Conservation (phyloP, 2,113 vertebrate species). For the Climacteris rufus region DNA sequence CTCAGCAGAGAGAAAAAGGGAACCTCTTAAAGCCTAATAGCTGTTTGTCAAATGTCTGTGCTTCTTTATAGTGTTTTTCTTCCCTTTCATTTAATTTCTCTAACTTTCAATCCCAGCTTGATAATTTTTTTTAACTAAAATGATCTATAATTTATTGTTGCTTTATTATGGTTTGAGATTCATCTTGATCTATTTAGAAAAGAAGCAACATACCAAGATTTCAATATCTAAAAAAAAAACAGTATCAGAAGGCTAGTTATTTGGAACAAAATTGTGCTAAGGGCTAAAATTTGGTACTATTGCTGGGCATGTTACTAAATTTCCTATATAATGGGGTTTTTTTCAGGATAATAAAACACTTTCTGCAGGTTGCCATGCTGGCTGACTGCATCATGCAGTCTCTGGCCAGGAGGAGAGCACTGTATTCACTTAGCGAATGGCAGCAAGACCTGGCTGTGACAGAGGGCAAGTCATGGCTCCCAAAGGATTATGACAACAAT, state of each 20-base stretch:
- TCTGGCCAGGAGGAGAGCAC: neutral
- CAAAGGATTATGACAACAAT: neutral
- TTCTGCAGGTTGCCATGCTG: neutral
- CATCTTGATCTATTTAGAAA: neutral
- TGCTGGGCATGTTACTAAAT: neutral
- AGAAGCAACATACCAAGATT: neutral
- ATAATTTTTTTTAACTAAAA: neutral
- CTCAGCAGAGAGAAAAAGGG: neutral
- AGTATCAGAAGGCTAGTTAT: neutral
- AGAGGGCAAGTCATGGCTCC: neutral
- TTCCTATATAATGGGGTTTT: neutral
- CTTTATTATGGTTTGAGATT: neutral
- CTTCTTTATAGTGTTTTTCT: neutral
- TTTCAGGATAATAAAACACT: neutral
- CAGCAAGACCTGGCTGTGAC: neutral
- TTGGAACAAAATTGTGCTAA: neutral
- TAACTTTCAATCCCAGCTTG: neutral
- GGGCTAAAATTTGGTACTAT: neutral
- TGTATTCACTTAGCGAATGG: neutral
- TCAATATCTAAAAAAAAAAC: neutral
- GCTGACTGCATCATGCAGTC: neutral
- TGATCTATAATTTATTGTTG: neutral
- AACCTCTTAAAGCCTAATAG: neutral
- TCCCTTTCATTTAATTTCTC: constrained; percentile 3
- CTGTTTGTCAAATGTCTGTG: neutral